Conservation (phyloP, 1,140 invertebrate genomes). For the Frieseomelitta varia region DNA sequence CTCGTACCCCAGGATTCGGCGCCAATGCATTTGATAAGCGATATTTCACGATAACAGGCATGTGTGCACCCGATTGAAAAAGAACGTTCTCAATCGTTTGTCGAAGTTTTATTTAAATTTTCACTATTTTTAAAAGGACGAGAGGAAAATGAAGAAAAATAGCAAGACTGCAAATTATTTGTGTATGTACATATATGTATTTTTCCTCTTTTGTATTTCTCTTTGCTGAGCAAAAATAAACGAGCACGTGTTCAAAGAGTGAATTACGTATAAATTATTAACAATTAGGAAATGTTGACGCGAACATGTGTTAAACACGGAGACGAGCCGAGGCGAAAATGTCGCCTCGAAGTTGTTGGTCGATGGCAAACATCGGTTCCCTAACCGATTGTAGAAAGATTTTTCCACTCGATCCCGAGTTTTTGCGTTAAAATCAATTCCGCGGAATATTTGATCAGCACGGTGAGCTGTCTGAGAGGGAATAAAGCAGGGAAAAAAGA, state of each 20-base stretch:
- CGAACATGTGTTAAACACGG: not conserved
- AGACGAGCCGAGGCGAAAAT: not conserved
- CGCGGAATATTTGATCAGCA: slow-evolving; percentile 13
- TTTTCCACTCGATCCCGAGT: slow-evolving; percentile 17
- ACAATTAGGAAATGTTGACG: not conserved
- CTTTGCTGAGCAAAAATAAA: not conserved
- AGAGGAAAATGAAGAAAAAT: not conserved
- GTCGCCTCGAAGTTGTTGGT: slow-evolving; percentile 13
- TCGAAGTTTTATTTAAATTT: too few species aligned
- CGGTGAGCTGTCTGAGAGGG: not conserved
- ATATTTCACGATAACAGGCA: not conserved
- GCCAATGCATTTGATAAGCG: slow-evolving; percentile 31
- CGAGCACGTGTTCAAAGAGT: not conserved
- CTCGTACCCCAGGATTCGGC: slow-evolving; percentile 4
- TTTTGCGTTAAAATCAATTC: slow-evolving; percentile 29
- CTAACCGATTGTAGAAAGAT: slow-evolving; percentile 5
- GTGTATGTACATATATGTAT: not conserved
- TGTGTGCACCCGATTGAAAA: not conserved
- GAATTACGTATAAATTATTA: not conserved
- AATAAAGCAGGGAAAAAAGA: not conserved
- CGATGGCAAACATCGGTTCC: slow-evolving; percentile 7
- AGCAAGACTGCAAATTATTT: not conserved
- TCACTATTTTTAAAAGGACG: not conserved
- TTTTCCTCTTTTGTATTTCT: not conserved
- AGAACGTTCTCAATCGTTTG: not conserved